phyloP scores from a whole-genome alignment of 2,113 vertebrate species.

The Cariama cristata region DNA sequence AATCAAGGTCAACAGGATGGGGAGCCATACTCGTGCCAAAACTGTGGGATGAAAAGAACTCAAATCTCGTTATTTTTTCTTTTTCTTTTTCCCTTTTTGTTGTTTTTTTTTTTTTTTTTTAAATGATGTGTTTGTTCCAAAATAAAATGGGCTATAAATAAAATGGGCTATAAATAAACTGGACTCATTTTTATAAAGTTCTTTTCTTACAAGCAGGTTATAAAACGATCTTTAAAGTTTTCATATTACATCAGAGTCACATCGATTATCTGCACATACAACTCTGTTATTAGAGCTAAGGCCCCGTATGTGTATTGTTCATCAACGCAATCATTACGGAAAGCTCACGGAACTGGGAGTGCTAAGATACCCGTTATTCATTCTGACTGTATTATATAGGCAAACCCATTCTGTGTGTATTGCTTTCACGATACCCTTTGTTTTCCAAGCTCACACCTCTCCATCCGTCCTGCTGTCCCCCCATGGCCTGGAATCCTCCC shows the following conservation, averaged over 20 bases:
- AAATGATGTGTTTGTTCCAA: not conserved
- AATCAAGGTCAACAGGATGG: not conserved
- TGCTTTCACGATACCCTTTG: not conserved
- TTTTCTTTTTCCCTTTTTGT: no score
- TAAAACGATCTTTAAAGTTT: not conserved
- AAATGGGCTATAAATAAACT: not conserved
- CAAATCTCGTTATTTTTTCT: not conserved
- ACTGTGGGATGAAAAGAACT: not conserved
- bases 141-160: not conserved
- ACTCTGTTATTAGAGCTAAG: not conserved
- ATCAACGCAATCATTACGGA: not conserved
- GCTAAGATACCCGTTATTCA: not conserved
- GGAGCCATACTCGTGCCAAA: not conserved
- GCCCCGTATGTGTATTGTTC: not conserved
- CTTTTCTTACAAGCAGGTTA: not conserved
- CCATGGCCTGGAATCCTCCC: not conserved
- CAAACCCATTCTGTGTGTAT: not conserved
- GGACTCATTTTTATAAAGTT: not conserved
- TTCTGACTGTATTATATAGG: not conserved
- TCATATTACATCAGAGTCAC: not conserved
- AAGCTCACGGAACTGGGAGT: not conserved
- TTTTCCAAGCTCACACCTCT: not conserved
- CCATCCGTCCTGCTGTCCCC: not conserved
- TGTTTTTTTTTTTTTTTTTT: no score
- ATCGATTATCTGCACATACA: not conserved